These are phyloP conservation scores for Serripes groenlandicus DNA, from an alignment of 2,888 invertebrate genomes.

Conservation along the genomic window DNA sequence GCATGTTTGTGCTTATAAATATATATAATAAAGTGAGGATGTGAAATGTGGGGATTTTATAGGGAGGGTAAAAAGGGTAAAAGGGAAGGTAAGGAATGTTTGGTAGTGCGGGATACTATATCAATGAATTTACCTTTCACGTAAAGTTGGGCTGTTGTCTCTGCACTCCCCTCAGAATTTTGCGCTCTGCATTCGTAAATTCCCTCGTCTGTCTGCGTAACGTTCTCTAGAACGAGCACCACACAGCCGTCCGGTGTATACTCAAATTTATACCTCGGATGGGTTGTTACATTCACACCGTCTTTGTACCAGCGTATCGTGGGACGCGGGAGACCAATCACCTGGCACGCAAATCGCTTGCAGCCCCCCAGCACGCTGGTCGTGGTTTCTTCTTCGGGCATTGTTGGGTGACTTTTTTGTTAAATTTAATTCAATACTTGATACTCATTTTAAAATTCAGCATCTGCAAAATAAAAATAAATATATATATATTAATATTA, in stretches of 20 bases:
- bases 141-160: slow-evolving; percentile 84
- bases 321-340: slow-evolving; percentile 84
- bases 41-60: no score
- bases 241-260: slow-evolving; percentile 80
- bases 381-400: slow-evolving; percentile 8
- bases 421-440: no score
- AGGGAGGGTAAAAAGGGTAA: slow-evolving; percentile 20
- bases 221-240: slow-evolving; percentile 82
- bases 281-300: slow-evolving; percentile 81
- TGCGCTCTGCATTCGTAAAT: slow-evolving; percentile 85
- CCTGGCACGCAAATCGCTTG: slow-evolving; percentile 85
- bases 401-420: background rate
- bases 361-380: slow-evolving; percentile 76
- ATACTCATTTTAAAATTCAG: background rate
- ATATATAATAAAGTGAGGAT: no score
- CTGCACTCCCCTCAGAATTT: slow-evolving; percentile 85
- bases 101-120: slow-evolving; percentile 10
- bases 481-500: no score
- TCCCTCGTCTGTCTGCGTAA: slow-evolving; percentile 83
- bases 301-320: slow-evolving; percentile 86
- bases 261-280: slow-evolving; percentile 80
- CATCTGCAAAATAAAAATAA: background rate
- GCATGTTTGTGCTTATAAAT: no score
- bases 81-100: background rate
- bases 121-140: slow-evolving; percentile 81